phyloP scores from a whole-genome alignment of 2,113 vertebrate genomes.

The Marmota monax region DNA sequence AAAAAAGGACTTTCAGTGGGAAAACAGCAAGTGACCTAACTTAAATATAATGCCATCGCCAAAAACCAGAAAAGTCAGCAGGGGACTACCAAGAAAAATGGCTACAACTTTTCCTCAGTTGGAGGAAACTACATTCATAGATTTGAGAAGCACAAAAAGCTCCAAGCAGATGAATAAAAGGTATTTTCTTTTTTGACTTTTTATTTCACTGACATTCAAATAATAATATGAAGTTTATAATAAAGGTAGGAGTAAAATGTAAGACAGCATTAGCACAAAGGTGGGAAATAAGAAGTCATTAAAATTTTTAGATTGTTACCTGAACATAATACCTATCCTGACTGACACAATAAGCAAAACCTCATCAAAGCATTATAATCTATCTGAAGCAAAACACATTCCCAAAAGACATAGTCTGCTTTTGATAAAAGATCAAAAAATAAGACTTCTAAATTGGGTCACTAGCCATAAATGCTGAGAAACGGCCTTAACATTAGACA shows the following conservation, averaged over 20 bases:
- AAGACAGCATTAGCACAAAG: neutral
- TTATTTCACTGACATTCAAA: constrained; percentile 34
- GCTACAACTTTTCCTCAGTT: neutral
- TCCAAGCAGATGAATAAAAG: constrained; percentile 15
- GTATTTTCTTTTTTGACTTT: constrained; percentile 43
- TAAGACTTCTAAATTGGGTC: neutral
- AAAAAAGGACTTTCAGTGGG: neutral
- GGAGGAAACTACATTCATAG: neutral
- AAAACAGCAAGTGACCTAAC: neutral
- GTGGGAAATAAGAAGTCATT: neutral
- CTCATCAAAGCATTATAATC: neutral
- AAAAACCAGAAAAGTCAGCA: neutral
- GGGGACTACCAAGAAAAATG: neutral
- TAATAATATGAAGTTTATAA: constrained; percentile 10
- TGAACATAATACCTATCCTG: neutral
- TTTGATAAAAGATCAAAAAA: neutral
- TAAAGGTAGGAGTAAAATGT: neutral
- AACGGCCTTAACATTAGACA: neutral
- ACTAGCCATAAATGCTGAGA: neutral
- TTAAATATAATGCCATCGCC: neutral
- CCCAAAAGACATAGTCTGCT: neutral
- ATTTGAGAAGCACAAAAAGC: constrained; percentile 13
- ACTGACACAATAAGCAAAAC: neutral
- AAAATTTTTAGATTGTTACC: neutral
- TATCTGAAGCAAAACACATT: neutral